Evolutionary conservation across 2,888 invertebrate species (phyloP).

Genomic region (Acanthosoma haemorrhoidale): DNA sequence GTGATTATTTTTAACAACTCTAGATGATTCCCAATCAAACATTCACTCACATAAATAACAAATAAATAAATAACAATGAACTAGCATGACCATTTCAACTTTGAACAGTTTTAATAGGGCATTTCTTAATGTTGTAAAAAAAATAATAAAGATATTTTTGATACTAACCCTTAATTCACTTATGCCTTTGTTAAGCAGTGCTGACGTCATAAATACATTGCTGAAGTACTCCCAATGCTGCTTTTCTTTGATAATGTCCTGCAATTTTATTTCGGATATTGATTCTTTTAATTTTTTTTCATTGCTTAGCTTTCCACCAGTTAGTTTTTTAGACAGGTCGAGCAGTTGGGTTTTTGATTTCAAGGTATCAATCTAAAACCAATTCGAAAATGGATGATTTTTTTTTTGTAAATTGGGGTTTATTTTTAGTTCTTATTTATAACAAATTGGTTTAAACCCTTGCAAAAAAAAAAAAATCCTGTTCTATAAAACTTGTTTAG

Average conservation of each 20-base stretch:
- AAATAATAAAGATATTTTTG: background rate
- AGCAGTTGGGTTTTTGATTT: slow-evolving; percentile 70
- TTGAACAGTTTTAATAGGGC: too few species aligned
- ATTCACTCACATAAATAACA: too few species aligned
- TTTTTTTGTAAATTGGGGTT: too few species aligned
- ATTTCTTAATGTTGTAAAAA: background rate
- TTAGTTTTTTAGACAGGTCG: slow-evolving; percentile 62
- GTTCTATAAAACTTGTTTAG: too few species aligned
- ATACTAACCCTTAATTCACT: slow-evolving; percentile 59
- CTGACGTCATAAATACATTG: slow-evolving; percentile 88
- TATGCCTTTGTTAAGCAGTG: slow-evolving; percentile 67
- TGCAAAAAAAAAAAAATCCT: too few species aligned
- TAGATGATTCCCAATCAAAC: too few species aligned
- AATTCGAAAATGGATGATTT: too few species aligned
- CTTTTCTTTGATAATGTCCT: slow-evolving; percentile 39
- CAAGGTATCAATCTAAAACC: slow-evolving; percentile 59
- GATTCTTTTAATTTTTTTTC: slow-evolving; percentile 42
- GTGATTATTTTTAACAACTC: too few species aligned
- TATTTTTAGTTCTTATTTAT: too few species aligned
- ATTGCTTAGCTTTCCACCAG: slow-evolving; percentile 44
- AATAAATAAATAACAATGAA: too few species aligned
- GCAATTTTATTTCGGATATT: slow-evolving; percentile 41
- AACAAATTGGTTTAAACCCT: too few species aligned
- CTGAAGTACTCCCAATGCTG: slow-evolving; percentile 71
- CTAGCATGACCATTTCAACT: too few species aligned